Evolutionary conservation across 2,888 invertebrate genomes (phyloP).

Genomic region (Globia sparganii): DNA sequence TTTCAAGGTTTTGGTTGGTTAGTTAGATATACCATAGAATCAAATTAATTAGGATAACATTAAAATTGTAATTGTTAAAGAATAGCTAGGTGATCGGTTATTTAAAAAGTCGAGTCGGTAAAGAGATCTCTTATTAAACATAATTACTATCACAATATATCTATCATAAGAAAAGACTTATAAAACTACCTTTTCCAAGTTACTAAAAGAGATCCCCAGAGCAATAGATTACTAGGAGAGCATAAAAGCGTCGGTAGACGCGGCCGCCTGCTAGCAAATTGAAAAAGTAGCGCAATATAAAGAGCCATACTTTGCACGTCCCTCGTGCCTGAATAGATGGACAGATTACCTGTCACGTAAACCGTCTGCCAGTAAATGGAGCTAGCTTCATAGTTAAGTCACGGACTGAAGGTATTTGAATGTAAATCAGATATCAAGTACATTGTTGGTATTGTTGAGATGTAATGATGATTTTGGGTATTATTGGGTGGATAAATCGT

Average conservation of each 20-base stretch:
- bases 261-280: slow-evolving; percentile 26
- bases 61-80: not conserved
- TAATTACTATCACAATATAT: not conserved
- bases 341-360: slow-evolving; percentile 56
- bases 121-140: not conserved
- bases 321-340: slow-evolving; percentile 50
- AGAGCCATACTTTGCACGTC: slow-evolving; percentile 26
- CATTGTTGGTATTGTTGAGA: not conserved
- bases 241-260: slow-evolving; percentile 39
- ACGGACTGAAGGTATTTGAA: slow-evolving; percentile 41
- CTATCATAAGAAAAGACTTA: not conserved
- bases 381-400: slow-evolving; percentile 40
- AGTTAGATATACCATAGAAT: not conserved
- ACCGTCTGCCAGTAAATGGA: slow-evolving; percentile 23
- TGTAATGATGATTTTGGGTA: not conserved
- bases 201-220: slow-evolving; percentile 18
- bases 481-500: not conserved
- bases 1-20: not conserved
- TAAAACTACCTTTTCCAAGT: slow-evolving; percentile 6
- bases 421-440: slow-evolving; percentile 28
- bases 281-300: slow-evolving; percentile 53
- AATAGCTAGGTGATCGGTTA: not conserved
- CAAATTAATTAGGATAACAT: not conserved
- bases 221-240: slow-evolving; percentile 44
- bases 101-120: not conserved